Base-by-base conservation (phyloP, 2,888 invertebrate species). In the Brachyopa scutellaris region DNA sequence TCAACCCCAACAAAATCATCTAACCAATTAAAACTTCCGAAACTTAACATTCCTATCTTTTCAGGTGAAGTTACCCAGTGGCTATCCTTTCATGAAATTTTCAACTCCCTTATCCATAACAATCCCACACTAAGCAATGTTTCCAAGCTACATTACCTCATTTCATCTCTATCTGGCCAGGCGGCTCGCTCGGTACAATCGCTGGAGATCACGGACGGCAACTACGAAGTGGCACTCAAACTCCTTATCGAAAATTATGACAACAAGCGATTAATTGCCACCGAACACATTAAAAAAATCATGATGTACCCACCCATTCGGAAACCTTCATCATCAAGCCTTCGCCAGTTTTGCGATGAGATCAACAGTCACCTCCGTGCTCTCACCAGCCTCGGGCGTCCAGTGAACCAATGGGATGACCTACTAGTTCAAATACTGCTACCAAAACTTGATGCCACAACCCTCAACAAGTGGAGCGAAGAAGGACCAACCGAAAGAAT, bases 401-500 rank as follows among this genome's bases (percentile, higher is more conserved):
- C 38, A 7, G 40, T 53, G 1, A 15, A 9, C 6, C 64, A 66
- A 13, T 66, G 51, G 29, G 64, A 53, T 42, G 40, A 66, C n/a
- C 29, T 66, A 11, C 19, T 53, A 5, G 19, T 53, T 9, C 40
- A 57, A 5, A 53, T 53, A n/a, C 17, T 53, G 3, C 6, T 47
- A 1, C 51, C 64, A 17, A 40, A 66, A 11, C 49, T 64, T 5
- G 49, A 66, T 7, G 9, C 13, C n/a, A 23, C n/a, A 11, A 49
- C 49, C n/a, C 26, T 49, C 8, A 38, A n/a, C 29, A 64, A 51
- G 29, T 64, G 64, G 51, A 51, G 6, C 8, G 19, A 51, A 8
- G 38, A 51, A 40, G 53, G 55, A 33, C 53, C 66, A 0, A 55
- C 55, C 7, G 33, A 31, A 31, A 67, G 42, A 45, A 55, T 67